phyloP scores from a whole-genome alignment of 2,797 vertebrate species.

The Spea hammondii region DNA sequence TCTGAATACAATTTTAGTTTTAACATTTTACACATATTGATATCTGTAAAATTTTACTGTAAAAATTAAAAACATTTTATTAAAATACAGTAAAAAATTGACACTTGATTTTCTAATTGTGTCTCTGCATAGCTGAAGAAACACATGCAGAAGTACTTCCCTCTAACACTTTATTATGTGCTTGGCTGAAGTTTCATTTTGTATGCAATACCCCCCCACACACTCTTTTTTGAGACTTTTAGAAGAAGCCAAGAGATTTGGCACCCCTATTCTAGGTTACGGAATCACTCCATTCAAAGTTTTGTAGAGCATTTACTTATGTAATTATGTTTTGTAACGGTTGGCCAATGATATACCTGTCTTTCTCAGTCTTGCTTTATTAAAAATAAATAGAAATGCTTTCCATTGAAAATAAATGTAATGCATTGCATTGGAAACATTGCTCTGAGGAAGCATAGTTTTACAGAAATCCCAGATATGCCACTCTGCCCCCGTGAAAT shows the following conservation, averaged over 20 bases:
- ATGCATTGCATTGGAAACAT: too few relatives aligned
- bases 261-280: conserved; percentile 17
- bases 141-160: conserved; percentile 37
- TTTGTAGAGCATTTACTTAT: conserved; percentile 7
- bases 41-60: too few relatives aligned
- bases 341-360: background rate
- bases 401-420: too few relatives aligned
- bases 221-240: conserved; percentile 21
- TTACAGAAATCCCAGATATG: too few relatives aligned
- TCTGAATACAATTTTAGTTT: too few relatives aligned
- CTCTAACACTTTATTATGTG: conserved; percentile 40
- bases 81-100: too few relatives aligned
- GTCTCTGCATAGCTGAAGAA: background rate
- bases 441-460: too few relatives aligned
- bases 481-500: too few relatives aligned
- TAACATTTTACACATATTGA: background rate
- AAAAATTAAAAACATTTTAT: too few relatives aligned
- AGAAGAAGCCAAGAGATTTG: conserved; percentile 24
- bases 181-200: conserved; percentile 22
- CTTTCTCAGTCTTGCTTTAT: background rate
- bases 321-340: conserved; percentile 38
- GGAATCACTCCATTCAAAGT: conserved; percentile 22
- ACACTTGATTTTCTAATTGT: conserved; percentile 1
- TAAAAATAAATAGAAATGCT: background rate
- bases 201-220: conserved; percentile 17